Conservation (phyloP, 2,113 vertebrate genomes). For the Chamaetylas fuelleborni region DNA sequence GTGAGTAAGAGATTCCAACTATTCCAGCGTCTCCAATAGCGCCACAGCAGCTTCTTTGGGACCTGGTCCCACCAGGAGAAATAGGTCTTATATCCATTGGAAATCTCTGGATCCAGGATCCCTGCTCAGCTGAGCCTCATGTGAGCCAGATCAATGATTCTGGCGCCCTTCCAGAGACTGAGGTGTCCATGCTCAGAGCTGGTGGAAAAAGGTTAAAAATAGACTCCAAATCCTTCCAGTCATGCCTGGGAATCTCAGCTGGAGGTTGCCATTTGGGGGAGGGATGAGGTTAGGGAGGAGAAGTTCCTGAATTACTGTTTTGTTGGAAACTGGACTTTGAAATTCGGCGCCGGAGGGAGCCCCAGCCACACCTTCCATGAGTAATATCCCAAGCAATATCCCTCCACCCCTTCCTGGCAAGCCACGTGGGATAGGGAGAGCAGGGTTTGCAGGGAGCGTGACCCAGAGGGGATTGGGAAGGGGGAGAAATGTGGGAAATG, state of each 20-base stretch:
- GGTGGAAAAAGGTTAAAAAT: neutral
- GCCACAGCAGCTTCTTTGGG: neutral
- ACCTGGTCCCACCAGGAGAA: neutral
- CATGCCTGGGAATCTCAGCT: fast-evolving
- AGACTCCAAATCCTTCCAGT: neutral
- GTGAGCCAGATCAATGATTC: neutral
- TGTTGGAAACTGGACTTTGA: slow-evolving; percentile 32
- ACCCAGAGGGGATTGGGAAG: fast-evolving
- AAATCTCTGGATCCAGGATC: neutral
- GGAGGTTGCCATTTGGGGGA: neutral
- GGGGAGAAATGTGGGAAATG: fast-evolving
- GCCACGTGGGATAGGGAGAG: neutral
- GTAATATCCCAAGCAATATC: neutral
- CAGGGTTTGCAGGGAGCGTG: neutral
- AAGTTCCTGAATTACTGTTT: neutral
- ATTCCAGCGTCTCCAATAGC: neutral
- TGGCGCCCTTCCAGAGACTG: fast-evolving
- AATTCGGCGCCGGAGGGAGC: neutral
- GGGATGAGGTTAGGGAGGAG: neutral
- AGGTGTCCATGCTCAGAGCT: neutral
- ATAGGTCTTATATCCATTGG: fast-evolving
- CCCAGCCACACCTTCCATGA: neutral
- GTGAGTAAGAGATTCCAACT: neutral
- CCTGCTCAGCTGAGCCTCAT: neutral
- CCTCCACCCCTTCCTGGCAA: neutral